Conservation (phyloP, 2,797 vertebrate species). For the Pelodytes ibericus region DNA sequence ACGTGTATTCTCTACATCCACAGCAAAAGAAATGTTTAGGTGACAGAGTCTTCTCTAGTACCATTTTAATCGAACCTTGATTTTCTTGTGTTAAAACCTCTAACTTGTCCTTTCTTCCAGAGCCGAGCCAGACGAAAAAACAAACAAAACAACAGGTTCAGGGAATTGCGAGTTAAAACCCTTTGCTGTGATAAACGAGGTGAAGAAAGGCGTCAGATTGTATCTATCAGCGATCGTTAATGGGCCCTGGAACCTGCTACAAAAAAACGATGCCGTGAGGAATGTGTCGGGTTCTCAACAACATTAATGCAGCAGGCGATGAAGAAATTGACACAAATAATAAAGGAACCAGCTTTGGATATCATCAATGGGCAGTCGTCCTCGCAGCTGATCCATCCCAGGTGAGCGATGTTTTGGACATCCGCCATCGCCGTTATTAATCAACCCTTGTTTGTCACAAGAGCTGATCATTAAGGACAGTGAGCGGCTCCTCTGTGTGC, state of each 20-base stretch:
- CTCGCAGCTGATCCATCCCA: slow-evolving; percentile 3
- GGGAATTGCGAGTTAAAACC: too few relatives aligned
- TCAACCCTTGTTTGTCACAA: not conserved
- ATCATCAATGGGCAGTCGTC: not conserved
- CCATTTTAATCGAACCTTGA: too few relatives aligned
- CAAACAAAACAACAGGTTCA: too few relatives aligned
- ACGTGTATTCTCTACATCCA: too few relatives aligned
- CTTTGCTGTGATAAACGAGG: not conserved
- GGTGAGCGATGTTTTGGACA: slow-evolving; percentile 12
- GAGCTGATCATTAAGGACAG: not conserved
- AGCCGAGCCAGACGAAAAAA: too few relatives aligned
- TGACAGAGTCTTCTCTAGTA: too few relatives aligned
- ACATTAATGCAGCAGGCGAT: not conserved
- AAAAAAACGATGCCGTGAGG: too few relatives aligned
- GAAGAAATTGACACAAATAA: not conserved
- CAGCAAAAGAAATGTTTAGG: too few relatives aligned
- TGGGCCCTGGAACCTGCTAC: not conserved
- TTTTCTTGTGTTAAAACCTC: too few relatives aligned
- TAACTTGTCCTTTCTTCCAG: too few relatives aligned
- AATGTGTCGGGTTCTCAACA: slow-evolving; percentile 5
- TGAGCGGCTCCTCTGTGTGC: not conserved
- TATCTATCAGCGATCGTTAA: not conserved
- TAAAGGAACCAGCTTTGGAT: not conserved
- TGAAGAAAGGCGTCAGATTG: not conserved
- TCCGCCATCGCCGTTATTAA: slow-evolving; percentile 28